phyloP scores from a whole-genome alignment of 2,113 vertebrate genomes.

The Ivindomyrus marchei region DNA sequence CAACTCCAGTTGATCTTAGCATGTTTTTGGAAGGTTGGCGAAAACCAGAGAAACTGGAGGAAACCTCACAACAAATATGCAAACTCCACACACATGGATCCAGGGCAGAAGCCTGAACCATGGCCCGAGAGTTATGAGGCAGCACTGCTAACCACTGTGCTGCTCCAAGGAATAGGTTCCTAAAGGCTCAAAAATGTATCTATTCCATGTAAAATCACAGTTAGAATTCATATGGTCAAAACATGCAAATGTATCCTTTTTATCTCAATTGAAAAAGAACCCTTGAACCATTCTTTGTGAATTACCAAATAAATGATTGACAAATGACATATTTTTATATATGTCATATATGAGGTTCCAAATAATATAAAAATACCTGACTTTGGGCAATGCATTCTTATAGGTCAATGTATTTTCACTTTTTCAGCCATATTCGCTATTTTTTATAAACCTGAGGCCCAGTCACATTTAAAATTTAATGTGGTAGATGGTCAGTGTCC shows the following conservation, averaged over 20 bases:
- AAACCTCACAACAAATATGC: background rate
- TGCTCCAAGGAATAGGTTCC: background rate
- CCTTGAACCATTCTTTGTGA: background rate
- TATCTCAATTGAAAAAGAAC: background rate
- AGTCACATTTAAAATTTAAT: constrained; percentile 36
- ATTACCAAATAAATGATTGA: background rate
- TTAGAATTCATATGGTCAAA: background rate
- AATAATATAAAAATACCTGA: background rate
- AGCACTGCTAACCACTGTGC: background rate
- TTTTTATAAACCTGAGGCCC: constrained; percentile 17
- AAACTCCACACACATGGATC: background rate
- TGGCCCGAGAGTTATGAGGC: background rate
- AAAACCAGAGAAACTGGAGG: background rate
- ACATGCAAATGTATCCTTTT: background rate
- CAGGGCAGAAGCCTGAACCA: background rate
- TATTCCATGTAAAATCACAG: background rate
- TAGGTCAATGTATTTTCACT: constrained; percentile 15
- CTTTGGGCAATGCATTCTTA: background rate
- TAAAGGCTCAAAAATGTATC: background rate
- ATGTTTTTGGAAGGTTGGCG: background rate
- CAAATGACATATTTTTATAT: background rate
- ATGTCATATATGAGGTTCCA: background rate
- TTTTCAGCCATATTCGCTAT: constrained; percentile 16
- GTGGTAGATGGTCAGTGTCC: constrained; percentile 26
- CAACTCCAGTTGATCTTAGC: background rate